phyloP scores from a whole-genome alignment of 1,140 invertebrate species.

The Dinoponera quadriceps region DNA sequence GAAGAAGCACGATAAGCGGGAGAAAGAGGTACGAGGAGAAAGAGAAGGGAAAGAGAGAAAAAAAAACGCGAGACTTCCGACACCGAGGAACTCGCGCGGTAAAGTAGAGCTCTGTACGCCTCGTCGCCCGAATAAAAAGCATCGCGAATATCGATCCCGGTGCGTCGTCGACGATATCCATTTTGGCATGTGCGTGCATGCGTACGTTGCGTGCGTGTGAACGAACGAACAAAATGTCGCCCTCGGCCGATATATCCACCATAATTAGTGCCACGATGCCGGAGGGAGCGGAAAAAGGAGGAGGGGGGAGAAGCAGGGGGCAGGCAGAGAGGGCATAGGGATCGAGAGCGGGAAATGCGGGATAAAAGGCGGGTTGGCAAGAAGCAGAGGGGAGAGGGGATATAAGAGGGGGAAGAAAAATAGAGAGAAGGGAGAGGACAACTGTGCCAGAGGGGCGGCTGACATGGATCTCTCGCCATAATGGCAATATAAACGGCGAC shows the following conservation, averaged over 20 bases:
- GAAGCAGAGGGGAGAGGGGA: constrained; percentile 25
- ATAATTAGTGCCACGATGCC: constrained; percentile 80
- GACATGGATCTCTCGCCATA: constrained; percentile 77
- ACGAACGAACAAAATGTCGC: constrained; percentile 84
- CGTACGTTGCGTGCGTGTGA: constrained; percentile 1
- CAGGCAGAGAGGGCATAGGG: constrained; percentile 47
- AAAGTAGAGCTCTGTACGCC: constrained; percentile 59
- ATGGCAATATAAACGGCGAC: constrained; percentile 69
- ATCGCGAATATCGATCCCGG: constrained; percentile 65
- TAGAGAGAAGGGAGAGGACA: constrained; percentile 72
- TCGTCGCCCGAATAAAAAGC: constrained; percentile 33
- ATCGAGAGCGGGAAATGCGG: constrained; percentile 69
- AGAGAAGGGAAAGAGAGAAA: neutral
- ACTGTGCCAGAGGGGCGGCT: constrained; percentile 73
- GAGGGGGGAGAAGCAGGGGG: constrained; percentile 14
- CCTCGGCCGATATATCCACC: constrained; percentile 77
- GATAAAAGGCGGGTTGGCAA: constrained; percentile 66
- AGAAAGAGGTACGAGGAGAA: neutral
- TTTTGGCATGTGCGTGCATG: constrained; percentile 72
- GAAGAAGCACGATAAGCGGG: no score
- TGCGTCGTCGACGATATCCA: constrained; percentile 72
- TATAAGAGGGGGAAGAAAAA: constrained; percentile 60
- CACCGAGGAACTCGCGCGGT: constrained; percentile 35
- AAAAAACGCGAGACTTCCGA: neutral
- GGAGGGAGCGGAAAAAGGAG: constrained; percentile 44